phyloP scores from a whole-genome alignment of 2,113 vertebrate species.

The Erpornis zantholeuca region DNA sequence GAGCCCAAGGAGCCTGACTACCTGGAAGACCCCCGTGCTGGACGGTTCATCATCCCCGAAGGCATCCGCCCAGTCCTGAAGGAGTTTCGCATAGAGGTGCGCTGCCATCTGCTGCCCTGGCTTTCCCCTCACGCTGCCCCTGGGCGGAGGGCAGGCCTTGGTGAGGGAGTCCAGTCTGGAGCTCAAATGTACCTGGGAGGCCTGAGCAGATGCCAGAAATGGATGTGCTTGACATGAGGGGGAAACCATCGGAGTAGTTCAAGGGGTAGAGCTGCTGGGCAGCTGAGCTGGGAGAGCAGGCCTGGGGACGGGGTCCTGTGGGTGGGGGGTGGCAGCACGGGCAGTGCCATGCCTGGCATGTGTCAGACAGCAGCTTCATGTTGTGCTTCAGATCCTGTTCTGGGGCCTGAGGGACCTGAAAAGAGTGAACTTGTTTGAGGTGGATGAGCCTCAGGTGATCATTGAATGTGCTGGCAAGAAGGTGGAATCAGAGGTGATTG shows the following conservation, averaged over 20 bases:
- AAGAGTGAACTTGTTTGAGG: conserved; percentile 88
- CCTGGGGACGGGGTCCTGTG: neutral
- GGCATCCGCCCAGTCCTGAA: conserved; percentile 83
- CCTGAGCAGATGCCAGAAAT: neutral
- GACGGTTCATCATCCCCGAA: conserved; percentile 81
- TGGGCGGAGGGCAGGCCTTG: neutral
- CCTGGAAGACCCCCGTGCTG: conserved; percentile 61
- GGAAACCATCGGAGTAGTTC: neutral
- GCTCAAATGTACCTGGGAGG: neutral
- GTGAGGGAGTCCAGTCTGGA: neutral
- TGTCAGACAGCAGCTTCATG: neutral
- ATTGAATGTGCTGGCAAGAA: conserved; percentile 87
- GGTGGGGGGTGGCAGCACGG: neutral
- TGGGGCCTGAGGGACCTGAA: conserved; percentile 90
- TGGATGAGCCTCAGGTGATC: conserved; percentile 86
- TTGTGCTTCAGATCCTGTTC: conserved; percentile 83
- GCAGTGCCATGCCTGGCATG: neutral
- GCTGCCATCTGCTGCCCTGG: neutral
- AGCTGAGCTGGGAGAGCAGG: neutral
- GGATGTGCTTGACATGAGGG: neutral
- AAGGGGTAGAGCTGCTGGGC: neutral
- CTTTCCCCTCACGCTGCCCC: neutral
- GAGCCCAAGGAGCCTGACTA: conserved; percentile 79
- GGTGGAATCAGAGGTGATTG: conserved; percentile 89
- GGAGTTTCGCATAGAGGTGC: conserved; percentile 89